phyloP scores from a whole-genome alignment of 2,113 vertebrate genomes.

The Nasalis larvatus region DNA sequence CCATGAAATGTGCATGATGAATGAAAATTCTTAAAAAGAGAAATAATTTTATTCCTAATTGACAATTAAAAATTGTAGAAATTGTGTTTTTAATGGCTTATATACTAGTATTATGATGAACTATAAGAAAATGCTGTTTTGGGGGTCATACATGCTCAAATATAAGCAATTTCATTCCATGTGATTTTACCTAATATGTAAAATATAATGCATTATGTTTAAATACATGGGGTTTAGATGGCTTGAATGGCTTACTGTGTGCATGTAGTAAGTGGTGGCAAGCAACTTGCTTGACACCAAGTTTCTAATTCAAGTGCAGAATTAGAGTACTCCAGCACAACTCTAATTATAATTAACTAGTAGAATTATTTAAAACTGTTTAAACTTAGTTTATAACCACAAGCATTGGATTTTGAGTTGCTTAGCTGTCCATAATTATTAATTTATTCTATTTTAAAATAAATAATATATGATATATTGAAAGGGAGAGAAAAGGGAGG shows the following conservation, averaged over 20 bases:
- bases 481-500: background rate
- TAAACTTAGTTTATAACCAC: conserved; percentile 15
- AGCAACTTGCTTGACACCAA: background rate
- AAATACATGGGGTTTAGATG: background rate
- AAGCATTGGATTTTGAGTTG: background rate
- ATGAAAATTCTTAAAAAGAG: background rate
- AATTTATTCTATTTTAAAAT: conserved; percentile 42
- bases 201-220: background rate
- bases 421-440: conserved; percentile 1
- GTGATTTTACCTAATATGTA: background rate
- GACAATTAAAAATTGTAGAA: background rate
- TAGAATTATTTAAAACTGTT: conserved; percentile 15
- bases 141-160: background rate
- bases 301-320: background rate
- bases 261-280: background rate
- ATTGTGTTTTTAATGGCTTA: background rate
- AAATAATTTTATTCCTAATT: background rate
- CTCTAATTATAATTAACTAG: background rate
- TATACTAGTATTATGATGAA: background rate
- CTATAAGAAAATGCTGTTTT: background rate
- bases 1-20: background rate
- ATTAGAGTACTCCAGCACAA: background rate
- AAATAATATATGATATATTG: background rate
- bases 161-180: background rate
- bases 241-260: background rate